These are phyloP conservation scores for Procambarus virginalis DNA, from an alignment of 1,140 invertebrate genomes.

Conservation along the genomic window DNA sequence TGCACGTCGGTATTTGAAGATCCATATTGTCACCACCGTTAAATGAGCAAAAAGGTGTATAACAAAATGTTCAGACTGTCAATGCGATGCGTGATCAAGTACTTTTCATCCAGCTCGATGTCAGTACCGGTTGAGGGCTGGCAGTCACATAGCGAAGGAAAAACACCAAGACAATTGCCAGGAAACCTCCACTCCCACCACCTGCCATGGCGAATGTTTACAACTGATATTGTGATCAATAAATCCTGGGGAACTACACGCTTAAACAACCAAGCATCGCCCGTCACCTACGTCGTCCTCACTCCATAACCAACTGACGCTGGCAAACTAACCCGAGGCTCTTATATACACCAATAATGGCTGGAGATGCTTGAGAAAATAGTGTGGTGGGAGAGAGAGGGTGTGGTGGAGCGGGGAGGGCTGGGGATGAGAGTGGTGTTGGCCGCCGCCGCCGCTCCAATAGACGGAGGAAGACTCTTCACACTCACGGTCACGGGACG, in stretches of 20 bases:
- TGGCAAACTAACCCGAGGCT: no score
- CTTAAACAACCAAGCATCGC: conserved; percentile 31
- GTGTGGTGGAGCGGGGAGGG: no score
- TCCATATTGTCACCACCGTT: conserved; percentile 98
- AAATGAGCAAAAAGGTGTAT: conserved; percentile 93
- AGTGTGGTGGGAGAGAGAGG: no score
- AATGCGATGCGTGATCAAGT: conserved; percentile 87
- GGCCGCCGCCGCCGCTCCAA: no score
- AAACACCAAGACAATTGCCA: conserved; percentile 28
- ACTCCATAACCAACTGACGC: no score
- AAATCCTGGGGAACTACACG: conserved; percentile 37
- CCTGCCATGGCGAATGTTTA: conserved; percentile 65
- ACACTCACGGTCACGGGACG: no score
- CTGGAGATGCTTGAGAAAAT: no score
- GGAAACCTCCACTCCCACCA: conserved; percentile 13
- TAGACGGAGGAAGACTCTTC: no score
- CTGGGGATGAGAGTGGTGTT: no score
- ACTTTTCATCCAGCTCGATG: conserved; percentile 91
- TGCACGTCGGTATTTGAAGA: conserved; percentile 96
- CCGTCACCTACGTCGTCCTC: no score
- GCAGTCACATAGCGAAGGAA: conserved; percentile 31
- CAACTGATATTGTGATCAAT: conserved; percentile 55
- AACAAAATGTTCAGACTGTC: conserved; percentile 95
- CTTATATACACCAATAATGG: no score
- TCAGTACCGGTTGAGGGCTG: conserved; percentile 77